Base-by-base conservation (phyloP, 2,113 vertebrate species). In the Gambusia holbrooki region DNA sequence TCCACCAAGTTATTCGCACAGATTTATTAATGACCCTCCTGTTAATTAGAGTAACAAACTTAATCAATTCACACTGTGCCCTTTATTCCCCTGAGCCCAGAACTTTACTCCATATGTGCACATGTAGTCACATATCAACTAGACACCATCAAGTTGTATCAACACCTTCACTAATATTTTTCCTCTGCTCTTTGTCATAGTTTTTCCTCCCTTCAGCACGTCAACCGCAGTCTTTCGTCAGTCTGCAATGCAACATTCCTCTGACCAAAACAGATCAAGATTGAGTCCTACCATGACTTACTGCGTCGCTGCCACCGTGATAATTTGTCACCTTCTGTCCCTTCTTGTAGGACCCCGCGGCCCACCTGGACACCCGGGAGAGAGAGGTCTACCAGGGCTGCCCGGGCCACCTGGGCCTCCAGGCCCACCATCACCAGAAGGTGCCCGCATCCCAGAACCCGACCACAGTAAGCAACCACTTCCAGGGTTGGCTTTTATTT, bases 321-420 rank as follows among this genome's bases (percentile, higher is more conserved):
- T 80, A 27, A 73, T 80, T 40, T 79, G 54, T 63, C 8, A 15
- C 85, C 48, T 81, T n/a, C 83, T 58, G 15, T 76, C 69, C 74
- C 29, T 77, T 72, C 72, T 68, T 69, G 90, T 90, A 82, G 97
- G 37, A 80, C 96, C 82, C 76, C 96, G 79, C 71, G 97, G 97
- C 54, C 95, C 93, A 3, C 95, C 95, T 0, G 97, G 97, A 37
- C 88, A 88, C 58, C 96, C 95, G 2, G 97, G 96, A 85, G 95
- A 97, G 66, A 96, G 90, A 75, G 97, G 97, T 25, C 89, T 90
- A 17, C 94, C 95, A 0, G 97, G 97, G 0, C 95, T 94, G 5
- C 96, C 96, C 0, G 96, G 96, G 0, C 95, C 96, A 10, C 94
- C 86, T 1, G 63, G 75, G 15, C 85, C 89, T 45, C 83, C 88